Evolutionary conservation across 2,113 vertebrate species (phyloP), one percentile per base, ranked within the genome.

Genomic region (Pantherophis guttatus): DNA sequence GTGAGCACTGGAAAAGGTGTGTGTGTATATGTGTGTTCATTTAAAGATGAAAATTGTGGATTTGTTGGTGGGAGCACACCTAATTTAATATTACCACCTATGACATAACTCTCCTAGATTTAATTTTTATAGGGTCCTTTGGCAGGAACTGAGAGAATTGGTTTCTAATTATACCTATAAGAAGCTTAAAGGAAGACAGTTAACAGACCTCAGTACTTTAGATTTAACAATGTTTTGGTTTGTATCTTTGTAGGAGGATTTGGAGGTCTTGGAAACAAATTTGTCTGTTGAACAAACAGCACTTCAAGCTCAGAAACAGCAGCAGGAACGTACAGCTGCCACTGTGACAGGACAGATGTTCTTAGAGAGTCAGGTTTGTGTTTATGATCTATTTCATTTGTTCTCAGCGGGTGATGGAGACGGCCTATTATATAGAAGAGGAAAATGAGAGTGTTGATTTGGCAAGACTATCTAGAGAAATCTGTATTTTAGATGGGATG

Each of bases 321-420:
- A 99, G 94, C 99, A 99, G 93, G 98, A 99, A 91, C 98, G 99
- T 62, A 96, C 98, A 50, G 99, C 99, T 1, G 97, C 98, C 95
- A 98, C 99, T 0, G 99, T 99, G 91, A 99, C 99, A 0, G 99
- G 98, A 53, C 99, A 99, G 98, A 99, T 99, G 99, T 99, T 97
- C 94, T 96, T 99, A 93, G 99, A 99, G 97, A 99, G 98, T 94
- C 99, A 99, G 98, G 99, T 99, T 70, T 89, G 90, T 86, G 93
- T 93, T 8, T 62, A 50, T 90, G 1, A 65, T 94, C 94, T 59
- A 88, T 59, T 29, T 23, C 44, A 57, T 59, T 89, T 89, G 88
- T 59, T 89, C 54, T 39, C 55, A 13, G 55, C 6, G 10, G 23
- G 23, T 89, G 33, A 81, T 19, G 33, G 33, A 44, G 8, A 44